Conservation (phyloP, 2,113 vertebrate species). For the Numenius arquata region DNA sequence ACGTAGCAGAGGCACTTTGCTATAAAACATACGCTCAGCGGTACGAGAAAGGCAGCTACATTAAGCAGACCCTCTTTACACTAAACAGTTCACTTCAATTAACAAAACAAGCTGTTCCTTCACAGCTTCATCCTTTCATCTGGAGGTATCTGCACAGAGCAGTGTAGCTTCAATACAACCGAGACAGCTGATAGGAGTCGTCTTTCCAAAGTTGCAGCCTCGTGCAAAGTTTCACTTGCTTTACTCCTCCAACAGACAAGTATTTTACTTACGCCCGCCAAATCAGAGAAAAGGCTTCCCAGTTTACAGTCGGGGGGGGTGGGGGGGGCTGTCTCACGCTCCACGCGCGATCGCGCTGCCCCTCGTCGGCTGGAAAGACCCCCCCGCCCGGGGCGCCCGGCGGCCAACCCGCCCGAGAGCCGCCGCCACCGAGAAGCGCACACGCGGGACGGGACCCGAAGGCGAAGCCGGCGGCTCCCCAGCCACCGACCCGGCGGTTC, state of each 20-base stretch:
- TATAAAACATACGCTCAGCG: neutral
- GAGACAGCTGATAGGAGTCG: neutral
- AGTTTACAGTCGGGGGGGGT: accelerated
- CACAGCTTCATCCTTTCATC: neutral
- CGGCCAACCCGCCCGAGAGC: no score
- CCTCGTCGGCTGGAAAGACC: no score
- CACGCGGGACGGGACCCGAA: neutral
- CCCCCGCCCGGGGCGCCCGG: no score
- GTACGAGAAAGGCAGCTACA: neutral
- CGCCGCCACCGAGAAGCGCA: no score
- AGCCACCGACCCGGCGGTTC: neutral
- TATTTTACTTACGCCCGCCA: accelerated
- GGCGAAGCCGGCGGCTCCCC: neutral
- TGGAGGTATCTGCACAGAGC: neutral
- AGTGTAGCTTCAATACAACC: neutral
- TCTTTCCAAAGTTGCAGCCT: neutral
- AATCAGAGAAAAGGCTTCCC: neutral
- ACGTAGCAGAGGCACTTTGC: neutral
- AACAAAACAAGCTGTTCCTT: neutral
- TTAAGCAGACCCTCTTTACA: neutral
- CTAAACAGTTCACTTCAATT: neutral
- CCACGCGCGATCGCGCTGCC: neutral
- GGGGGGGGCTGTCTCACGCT: neutral
- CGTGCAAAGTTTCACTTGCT: neutral
- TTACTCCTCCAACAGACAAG: neutral